Evolutionary conservation across 2,797 vertebrate genomes (phyloP), one percentile per base, ranked within the genome.

Genomic region (Setipinna tenuifilis): DNA sequence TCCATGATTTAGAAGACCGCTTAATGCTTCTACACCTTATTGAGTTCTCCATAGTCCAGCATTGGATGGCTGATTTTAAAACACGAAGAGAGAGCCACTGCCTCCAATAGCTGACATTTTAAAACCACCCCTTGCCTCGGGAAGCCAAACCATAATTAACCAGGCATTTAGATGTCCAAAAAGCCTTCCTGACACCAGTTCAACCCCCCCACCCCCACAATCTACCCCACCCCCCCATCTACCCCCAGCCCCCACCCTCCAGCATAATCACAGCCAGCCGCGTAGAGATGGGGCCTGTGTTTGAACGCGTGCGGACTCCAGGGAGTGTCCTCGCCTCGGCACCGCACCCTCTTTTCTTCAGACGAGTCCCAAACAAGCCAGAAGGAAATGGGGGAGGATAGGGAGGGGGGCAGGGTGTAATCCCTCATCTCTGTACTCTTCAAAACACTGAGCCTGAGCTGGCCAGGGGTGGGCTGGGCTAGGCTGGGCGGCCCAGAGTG

Each of bases 261-360:
- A 4, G 28, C 28, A 10, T 71, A 71, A 71, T 71, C 68, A n/a
- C 35, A 19, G 31, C 71, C 71, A 78, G 71, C 31, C 71, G 35
- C 7, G 35, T 19, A 35, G 35, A 78, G 85, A 46, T 54, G n/a
- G 83, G 54, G 84, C 46, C 31, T 81, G 54, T 71, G 82, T 83
- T 83, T 85, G 17, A 62, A 80, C 48, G 68, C 11, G 31, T 84
- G 80, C 41, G 44, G 82, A 85, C 44, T 82, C 81, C 28, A 83
- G 85, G 85, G 71, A 78, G 85, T 82, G 86, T 88, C 84, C 54
- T 83, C 86, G 50, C 50, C 50, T 54, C 84, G 65, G 82, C 35
- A 84, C 85, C 89, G 86, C 89, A 83, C 89, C 86, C 85, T 78
- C 10, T 62, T 35, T 48, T 57, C 46, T 85, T 41, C 58, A 71